Conservation (phyloP, 2,797 vertebrate genomes). For the Bovichtus variegatus region DNA sequence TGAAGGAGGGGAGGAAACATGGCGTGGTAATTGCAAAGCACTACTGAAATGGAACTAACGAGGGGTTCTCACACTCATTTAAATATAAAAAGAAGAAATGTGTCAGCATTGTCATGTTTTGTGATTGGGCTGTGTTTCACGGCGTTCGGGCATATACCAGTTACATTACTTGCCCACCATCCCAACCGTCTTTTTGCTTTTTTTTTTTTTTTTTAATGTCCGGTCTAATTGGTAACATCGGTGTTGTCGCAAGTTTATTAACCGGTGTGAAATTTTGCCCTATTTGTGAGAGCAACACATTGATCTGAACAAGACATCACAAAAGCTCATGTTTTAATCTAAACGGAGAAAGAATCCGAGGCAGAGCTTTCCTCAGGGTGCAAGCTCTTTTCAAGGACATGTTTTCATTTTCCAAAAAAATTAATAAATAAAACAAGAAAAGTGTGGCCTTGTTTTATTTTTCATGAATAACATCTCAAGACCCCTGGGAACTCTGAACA, state of each 20-base stretch:
- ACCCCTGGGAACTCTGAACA: neutral
- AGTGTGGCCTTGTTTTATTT: neutral
- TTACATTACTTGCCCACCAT: no score
- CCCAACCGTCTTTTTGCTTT: no score
- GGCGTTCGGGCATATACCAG: no score
- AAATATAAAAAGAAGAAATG: neutral
- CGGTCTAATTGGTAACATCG: no score
- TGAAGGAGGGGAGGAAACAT: neutral
- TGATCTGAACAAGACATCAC: neutral
- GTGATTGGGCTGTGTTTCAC: no score
- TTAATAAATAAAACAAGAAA: no score
- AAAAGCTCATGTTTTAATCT: conserved; percentile 5
- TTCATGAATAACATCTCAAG: conserved; percentile 2
- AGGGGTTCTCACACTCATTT: neutral
- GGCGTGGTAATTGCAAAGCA: conserved; percentile 1
- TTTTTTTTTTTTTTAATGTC: no score
- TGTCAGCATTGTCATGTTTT: neutral
- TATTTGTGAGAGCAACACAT: no score
- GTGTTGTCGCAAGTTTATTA: no score
- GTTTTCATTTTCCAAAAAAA: neutral
- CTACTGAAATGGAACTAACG: neutral
- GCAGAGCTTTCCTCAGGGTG: neutral
- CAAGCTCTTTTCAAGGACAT: neutral
- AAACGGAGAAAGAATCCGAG: neutral
- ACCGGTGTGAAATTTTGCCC: no score